Base-by-base conservation (phyloP, 2,113 vertebrate species). In the Cyrtonyx montezumae region DNA sequence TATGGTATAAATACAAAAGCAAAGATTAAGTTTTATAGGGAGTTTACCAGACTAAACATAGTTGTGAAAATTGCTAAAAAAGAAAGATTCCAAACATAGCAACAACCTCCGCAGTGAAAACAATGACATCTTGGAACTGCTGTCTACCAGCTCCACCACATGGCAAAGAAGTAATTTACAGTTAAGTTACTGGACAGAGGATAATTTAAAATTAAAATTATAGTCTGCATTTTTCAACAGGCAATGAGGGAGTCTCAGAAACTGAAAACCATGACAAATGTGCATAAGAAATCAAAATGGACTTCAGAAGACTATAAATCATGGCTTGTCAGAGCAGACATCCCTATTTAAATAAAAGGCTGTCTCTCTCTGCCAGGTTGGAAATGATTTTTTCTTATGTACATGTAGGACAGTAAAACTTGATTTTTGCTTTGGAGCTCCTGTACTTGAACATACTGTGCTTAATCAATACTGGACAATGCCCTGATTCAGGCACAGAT, bases 111-210 rank as follows among this genome's bases (percentile, higher is more conserved):
- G 65, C 40, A 53, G 49, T 0, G 13, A 85, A 42, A 88, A 88
- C 92, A 89, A 79, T 3, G 4, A 40, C 63, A 74, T 78, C 63
- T 75, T 62, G 28, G 16, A 97, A 96, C 40, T 55, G 81, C 85
- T 97, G 93, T 97, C 87, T 89, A 92, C 95, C 92, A 97, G 96
- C 97, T 96, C 97, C 97, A 96, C 96, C 97, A 85, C 84, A 95
- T 96, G 97, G 97, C 37, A 86, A 87, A 95, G 69, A 14, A 77
- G 84, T 48, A 95, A 86, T 93, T 93, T 92, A 93, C 97, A 96
- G 48, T 49, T 79, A 1, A 1, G 40, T 87, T 12, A 1, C n/a
- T 68, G 73, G 25, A 61, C 83, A 26, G 22, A 83, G 30, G 19
- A 69, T 58, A 59, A 51, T 78, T 78, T 75, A 63, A 42, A 71